These are phyloP conservation scores for Brachyptera risi DNA, from an alignment of 2,888 invertebrate species.

Conservation along the genomic window DNA sequence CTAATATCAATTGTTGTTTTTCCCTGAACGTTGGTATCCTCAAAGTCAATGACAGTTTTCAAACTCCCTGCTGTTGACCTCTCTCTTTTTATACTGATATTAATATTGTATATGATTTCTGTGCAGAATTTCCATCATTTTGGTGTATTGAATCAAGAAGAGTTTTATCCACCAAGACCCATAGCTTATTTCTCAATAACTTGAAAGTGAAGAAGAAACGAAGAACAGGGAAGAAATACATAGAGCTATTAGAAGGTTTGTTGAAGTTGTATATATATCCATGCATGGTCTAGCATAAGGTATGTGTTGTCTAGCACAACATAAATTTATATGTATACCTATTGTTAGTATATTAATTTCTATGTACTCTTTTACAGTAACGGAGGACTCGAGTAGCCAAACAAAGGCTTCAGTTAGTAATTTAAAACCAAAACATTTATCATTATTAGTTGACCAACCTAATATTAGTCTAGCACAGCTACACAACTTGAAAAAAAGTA, in stretches of 20 bases:
- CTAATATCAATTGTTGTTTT: no score
- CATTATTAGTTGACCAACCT: constrained; percentile 57
- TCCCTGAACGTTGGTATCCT: no score
- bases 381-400: constrained; percentile 57
- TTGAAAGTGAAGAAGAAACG: constrained; percentile 48
- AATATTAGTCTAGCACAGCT: constrained; percentile 55
- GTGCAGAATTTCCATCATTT: neutral
- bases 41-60: no score
- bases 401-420: constrained; percentile 64
- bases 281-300: neutral
- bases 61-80: no score
- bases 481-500: constrained; percentile 50
- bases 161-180: constrained; percentile 37
- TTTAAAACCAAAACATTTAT: constrained; percentile 61
- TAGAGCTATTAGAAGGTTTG: constrained; percentile 64
- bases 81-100: neutral
- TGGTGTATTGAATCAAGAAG: neutral
- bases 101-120: neutral
- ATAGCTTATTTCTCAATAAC: constrained; percentile 38
- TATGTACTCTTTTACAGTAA: constrained; percentile 56
- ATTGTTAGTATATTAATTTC: no score
- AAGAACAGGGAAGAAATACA: constrained; percentile 55
- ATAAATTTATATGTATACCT: neutral
- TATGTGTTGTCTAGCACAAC: neutral
- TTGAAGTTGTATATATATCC: neutral